Evolutionary conservation across 2,888 invertebrate species (phyloP), one percentile per base, ranked within the genome.

Genomic region (Melieria picta): DNA sequence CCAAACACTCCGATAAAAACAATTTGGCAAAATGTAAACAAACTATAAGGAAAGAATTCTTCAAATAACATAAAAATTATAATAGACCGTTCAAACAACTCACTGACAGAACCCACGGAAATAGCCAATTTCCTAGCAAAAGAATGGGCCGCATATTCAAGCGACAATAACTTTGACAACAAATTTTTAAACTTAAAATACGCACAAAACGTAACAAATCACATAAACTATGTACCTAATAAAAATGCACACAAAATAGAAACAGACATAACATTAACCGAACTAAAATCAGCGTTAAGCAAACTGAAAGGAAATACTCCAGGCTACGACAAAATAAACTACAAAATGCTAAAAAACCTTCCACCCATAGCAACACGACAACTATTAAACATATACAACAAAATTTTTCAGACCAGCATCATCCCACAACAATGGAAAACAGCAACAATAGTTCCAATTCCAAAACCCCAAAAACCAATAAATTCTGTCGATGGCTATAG

Each of bases 361-460:
- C 60, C 63, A 2, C 3, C 7, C n/a, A 4, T 10, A 6, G 47
- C 45, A n/a, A 72, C 47, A 46, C 42, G 45, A 11, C 50, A 60
- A 61, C 46, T 68, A 3, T n/a, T 63, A 1, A 11, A n/a, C 9
- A 43, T 72, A 10, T 72, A 64, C 47, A 72, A 68, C 13, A 68
- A 57, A 7, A 64, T 67, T 1, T 43, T 72, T 1, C 10, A 60
- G 5, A 68, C 58, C 1, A 64, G 64, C n/a, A n/a, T 64, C 30
- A 67, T 64, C 16, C 72, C 62, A 6, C 66, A 70, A 57, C 47
- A 10, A n/a, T 72, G 70, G 70, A 73, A 70, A 55, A 6, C 46
- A 3, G 63, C 66, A 1, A 65, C 56, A 10, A 45, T 72, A 10
- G 52, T 73, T 10, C 72, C 69, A 0, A 13, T 69, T 30, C 69